Percentiles rank a stretch among this genome's conserved stretches.
phyloP scores from a whole-genome alignment of 2,113 vertebrate species.

The Bolborhynchus lineola region DNA sequence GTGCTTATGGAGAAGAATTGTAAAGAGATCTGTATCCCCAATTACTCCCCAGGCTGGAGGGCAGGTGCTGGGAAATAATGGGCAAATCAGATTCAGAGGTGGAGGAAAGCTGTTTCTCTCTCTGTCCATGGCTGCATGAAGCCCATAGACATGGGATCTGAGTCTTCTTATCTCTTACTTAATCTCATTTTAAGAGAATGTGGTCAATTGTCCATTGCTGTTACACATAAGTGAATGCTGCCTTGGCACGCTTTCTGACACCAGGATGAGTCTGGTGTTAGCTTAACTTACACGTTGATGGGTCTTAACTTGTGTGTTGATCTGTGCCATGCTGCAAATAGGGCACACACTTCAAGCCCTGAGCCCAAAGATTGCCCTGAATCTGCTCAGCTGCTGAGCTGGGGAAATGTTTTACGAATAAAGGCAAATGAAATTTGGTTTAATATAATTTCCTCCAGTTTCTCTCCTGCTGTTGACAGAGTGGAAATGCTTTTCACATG shows the following conservation, averaged over 20 bases:
- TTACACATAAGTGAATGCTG: background rate
- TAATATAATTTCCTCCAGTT: background rate
- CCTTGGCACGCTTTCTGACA: background rate
- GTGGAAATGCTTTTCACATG: conserved; percentile 48
- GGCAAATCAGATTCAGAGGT: conserved; percentile 20
- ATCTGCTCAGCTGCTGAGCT: background rate
- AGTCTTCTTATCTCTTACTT: background rate
- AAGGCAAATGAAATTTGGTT: background rate
- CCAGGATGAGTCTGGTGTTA: background rate
- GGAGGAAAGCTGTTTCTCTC: background rate
- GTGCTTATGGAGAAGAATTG: conserved; percentile 49
- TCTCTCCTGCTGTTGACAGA: background rate
- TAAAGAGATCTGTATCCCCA: conserved; percentile 33
- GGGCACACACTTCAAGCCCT: background rate
- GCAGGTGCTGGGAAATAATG: conserved; percentile 46
- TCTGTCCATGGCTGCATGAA: background rate
- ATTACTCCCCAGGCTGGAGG: background rate
- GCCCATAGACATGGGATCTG: background rate
- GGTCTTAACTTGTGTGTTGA: background rate
- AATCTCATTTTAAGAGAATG: background rate
- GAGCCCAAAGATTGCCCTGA: background rate
- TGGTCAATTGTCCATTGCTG: background rate
- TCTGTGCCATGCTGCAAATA: background rate
- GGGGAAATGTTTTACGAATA: background rate
- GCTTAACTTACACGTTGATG: background rate